Base-by-base conservation (phyloP, 2,888 invertebrate genomes). In the Nomada fabriciana region DNA sequence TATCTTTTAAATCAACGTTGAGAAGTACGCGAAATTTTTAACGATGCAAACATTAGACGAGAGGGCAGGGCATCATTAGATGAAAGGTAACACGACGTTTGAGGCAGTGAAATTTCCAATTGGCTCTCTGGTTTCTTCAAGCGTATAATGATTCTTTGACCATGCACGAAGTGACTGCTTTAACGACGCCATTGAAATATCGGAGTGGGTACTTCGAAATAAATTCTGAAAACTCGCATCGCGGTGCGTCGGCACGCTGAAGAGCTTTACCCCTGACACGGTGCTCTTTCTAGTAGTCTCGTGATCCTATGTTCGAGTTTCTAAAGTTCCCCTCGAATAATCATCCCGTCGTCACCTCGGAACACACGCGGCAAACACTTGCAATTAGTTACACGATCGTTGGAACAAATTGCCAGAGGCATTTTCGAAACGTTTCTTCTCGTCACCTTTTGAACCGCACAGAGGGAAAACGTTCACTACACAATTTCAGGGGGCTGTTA, bases 321-420 rank as follows among this genome's bases (percentile, higher is more conserved):
- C 63, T 77, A 78, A n/a, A 77, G 78, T 64, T 77, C 63, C 53
- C 70, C 70, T 77, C 78, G 64, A 65, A 65, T 77, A 70, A 64
- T 70, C 63, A 25, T 29, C 43, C 52, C 42, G 20, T 76, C 64
- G 36, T 64, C 57, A 43, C 52, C 47, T 71, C 63, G 52, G 42
- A 10, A 20, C 18, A 52, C 3, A 18, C 15, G n/a, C 11, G 23
- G 15, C n/a, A 43, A 53, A 63, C 47, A 57, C 64, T 53, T 25
- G 2, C 15, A 36, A 36, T 36, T 36, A 36, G 36, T 36, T 7
- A 7, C 36, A 2, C 13, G 47, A 25, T 57, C 55, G 59, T n/a
- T 25, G 53, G 65, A 47, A 60, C 29, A 36, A 64, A 64, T 69
- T 52, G 57, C 13, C 20, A 9, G 23, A 15, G 25, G 25, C 36